phyloP scores from a whole-genome alignment of 2,888 invertebrate genomes.

The Stenodema calcarata region DNA sequence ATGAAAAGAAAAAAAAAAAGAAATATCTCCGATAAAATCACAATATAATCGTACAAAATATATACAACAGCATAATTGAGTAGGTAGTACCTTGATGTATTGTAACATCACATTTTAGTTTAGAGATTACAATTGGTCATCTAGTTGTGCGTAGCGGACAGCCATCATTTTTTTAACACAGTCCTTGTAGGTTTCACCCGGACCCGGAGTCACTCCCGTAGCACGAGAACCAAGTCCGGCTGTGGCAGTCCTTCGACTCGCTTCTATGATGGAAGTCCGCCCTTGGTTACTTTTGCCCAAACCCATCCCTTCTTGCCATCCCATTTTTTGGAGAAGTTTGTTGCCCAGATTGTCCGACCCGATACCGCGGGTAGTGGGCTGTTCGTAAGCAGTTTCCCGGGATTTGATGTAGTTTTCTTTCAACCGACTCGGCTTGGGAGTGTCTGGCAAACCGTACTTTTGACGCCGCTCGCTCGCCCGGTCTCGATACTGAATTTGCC shows the following conservation, averaged over 20 bases:
- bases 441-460: slow-evolving; percentile 89
- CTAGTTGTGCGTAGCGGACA: slow-evolving; percentile 78
- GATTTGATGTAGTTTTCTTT: slow-evolving; percentile 76
- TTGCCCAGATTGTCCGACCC: slow-evolving; percentile 92
- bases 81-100: no score
- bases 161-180: slow-evolving; percentile 90
- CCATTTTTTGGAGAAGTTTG: slow-evolving; percentile 96
- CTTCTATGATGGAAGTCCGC: slow-evolving; percentile 90
- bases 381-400: slow-evolving; percentile 63
- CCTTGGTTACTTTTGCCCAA: slow-evolving; percentile 93
- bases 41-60: no score
- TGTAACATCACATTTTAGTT: no score
- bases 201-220: slow-evolving; percentile 77
- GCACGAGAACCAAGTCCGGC: slow-evolving; percentile 88
- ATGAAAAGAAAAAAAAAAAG: no score
- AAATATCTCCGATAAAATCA: no score
- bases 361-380: slow-evolving; percentile 72
- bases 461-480: slow-evolving; percentile 93
- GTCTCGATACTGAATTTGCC: slow-evolving; percentile 78
- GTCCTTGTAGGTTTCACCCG: slow-evolving; percentile 86
- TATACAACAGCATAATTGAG: no score
- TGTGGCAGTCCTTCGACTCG: slow-evolving; percentile 71
- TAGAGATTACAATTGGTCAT: slow-evolving; percentile 35
- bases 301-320: slow-evolving; percentile 97
- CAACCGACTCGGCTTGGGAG: slow-evolving; percentile 74